A percentile compares a stretch with the other conserved stretches of the same genome.
phyloP scores from a whole-genome alignment of 1,140 invertebrate genomes.

The Zaprionus tsacasi region DNA sequence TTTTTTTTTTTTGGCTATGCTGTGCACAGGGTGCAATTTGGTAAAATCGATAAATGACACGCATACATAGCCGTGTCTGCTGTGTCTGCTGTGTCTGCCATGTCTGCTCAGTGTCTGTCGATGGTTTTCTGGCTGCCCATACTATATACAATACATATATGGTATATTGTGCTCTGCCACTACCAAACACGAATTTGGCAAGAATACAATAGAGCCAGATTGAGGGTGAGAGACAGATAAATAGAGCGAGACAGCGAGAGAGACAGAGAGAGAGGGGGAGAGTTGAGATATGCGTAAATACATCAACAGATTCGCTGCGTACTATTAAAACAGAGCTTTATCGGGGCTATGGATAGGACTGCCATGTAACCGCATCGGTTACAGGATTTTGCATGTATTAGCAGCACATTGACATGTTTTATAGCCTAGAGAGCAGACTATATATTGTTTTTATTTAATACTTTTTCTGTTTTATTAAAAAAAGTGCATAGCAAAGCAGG shows the following conservation, averaged over 20 bases:
- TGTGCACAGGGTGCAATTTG: slow-evolving; percentile 3
- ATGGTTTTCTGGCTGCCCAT: slow-evolving; percentile 71
- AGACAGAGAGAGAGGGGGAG: slow-evolving; percentile 10
- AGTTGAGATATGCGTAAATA: background rate
- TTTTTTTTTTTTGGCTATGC: slow-evolving; percentile 15
- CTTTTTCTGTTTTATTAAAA: no score
- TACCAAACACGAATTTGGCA: slow-evolving; percentile 72
- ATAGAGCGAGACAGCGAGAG: slow-evolving; percentile 12
- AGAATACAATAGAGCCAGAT: slow-evolving; percentile 39
- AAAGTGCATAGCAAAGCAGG: no score
- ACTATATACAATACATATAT: slow-evolving; percentile 32
- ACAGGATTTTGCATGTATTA: background rate
- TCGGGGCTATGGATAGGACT: background rate
- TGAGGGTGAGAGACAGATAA: background rate
- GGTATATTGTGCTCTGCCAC: slow-evolving; percentile 72
- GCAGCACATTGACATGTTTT: background rate
- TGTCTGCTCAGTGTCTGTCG: slow-evolving; percentile 38
- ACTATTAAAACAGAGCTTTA: background rate
- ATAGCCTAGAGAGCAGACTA: no score
- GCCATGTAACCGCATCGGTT: background rate
- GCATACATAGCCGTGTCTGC: slow-evolving; percentile 23
- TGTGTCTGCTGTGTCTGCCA: slow-evolving; percentile 28
- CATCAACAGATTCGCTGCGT: background rate
- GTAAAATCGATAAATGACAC: slow-evolving; percentile 10
- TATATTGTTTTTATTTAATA: no score